Evolutionary conservation across 2,888 invertebrate genomes (phyloP).

Genomic region (Thera obeliscata): DNA sequence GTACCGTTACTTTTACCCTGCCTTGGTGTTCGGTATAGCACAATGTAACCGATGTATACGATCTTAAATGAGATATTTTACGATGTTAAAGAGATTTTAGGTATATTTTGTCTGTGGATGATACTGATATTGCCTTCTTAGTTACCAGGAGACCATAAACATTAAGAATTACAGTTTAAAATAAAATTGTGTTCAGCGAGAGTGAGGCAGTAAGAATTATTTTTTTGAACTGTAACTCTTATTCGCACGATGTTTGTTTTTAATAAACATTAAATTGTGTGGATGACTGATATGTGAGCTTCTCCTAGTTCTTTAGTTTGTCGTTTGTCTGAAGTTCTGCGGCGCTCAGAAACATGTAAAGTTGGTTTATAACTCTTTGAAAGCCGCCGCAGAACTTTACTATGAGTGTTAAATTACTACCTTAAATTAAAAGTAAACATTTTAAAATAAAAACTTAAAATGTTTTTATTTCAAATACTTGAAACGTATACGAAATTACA

Average conservation of each 20-base stretch:
- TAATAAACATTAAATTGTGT: slow-evolving; percentile 58
- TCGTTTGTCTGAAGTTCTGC: slow-evolving; percentile 56
- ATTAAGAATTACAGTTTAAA: slow-evolving; percentile 52
- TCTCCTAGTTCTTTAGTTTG: slow-evolving; percentile 49
- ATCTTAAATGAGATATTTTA: slow-evolving; percentile 79
- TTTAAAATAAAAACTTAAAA: slow-evolving; percentile 5
- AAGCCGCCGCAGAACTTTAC: slow-evolving; percentile 36
- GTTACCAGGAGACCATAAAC: slow-evolving; percentile 73
- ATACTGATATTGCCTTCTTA: slow-evolving; percentile 78
- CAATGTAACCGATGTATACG: slow-evolving; percentile 85
- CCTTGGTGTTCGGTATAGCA: slow-evolving; percentile 83
- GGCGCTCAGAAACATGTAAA: slow-evolving; percentile 44
- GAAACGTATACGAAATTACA: slow-evolving; percentile 31
- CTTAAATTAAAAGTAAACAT: slow-evolving; percentile 5
- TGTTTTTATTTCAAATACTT: slow-evolving; percentile 13
- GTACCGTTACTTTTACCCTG: slow-evolving; percentile 77
- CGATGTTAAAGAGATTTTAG: slow-evolving; percentile 82
- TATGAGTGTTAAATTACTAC: slow-evolving; percentile 39
- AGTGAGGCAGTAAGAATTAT: slow-evolving; percentile 32
- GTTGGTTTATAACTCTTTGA: slow-evolving; percentile 26
- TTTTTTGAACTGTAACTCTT: slow-evolving; percentile 56
- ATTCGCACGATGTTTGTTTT: slow-evolving; percentile 54
- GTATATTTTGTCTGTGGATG: slow-evolving; percentile 75
- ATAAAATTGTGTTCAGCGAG: slow-evolving; percentile 34
- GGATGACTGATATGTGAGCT: slow-evolving; percentile 71